A percentile compares a stretch with the other conserved stretches of the same genome.
phyloP scores from a whole-genome alignment of 2,113 vertebrate genomes.

The Romanogobio albipinnatus region DNA sequence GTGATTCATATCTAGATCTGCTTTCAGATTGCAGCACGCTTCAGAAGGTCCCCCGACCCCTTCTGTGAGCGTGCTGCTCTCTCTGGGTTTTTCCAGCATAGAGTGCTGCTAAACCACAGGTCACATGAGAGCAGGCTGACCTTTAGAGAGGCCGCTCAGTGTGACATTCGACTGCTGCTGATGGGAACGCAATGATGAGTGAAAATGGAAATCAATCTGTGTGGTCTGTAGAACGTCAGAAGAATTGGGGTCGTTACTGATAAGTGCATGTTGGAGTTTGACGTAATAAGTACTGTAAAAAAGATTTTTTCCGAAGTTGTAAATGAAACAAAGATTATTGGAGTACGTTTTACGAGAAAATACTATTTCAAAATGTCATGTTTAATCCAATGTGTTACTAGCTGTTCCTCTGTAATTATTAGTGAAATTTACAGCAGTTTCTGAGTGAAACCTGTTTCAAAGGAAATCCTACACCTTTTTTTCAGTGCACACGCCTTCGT shows the following conservation, averaged over 20 bases:
- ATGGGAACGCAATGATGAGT: constrained; percentile 5
- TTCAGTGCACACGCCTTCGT: background rate
- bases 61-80: constrained; percentile 54
- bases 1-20: constrained; percentile 47
- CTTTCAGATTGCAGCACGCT: constrained; percentile 49
- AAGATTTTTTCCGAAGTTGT: too few species aligned
- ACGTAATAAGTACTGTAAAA: background rate
- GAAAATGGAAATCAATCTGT: constrained; percentile 36
- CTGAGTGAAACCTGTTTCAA: too few species aligned
- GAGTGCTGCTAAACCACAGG: constrained; percentile 54
- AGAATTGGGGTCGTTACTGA: background rate
- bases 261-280: constrained; percentile 20
- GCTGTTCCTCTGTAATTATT: too few species aligned
- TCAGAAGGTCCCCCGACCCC: constrained; percentile 31
- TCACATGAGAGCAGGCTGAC: constrained; percentile 57
- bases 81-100: constrained; percentile 48
- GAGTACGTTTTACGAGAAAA: too few species aligned
- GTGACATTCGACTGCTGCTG: constrained; percentile 20
- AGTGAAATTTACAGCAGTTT: too few species aligned
- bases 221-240: constrained; percentile 10
- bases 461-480: too few species aligned
- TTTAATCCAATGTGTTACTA: too few species aligned
- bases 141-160: constrained; percentile 50
- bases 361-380: too few species aligned
- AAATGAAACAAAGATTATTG: too few species aligned